Evolutionary conservation across 2,888 invertebrate genomes (phyloP), one percentile per base, ranked within the genome.

Genomic region (Thalpophila matura): DNA sequence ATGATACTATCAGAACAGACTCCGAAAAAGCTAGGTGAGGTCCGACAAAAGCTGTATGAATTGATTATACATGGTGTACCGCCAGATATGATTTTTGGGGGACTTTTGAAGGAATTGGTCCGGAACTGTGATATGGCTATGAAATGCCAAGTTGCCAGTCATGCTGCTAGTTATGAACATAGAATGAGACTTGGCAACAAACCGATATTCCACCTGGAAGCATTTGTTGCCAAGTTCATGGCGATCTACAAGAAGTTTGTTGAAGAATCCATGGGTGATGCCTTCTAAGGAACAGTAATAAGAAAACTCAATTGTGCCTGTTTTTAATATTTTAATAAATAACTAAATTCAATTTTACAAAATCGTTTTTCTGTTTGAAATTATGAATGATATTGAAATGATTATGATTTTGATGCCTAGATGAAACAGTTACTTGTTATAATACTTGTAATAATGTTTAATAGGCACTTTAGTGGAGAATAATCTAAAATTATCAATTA

Each of bases 201-300:
- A 91, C 96, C 98, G 20, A 99, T 99, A 81, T 99, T 99, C 85
- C 99, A 99, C 89, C 95, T 99, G 53, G 99, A 99, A 92, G 99
- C 99, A 2, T 99, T 99, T 95, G 97, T 99, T 46, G 99, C 99
- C 0, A 97, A 98, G 81, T 99, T 99, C 89, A 99, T 99, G 99
- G 96, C 97, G 31, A 97, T 98, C 77, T 99, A 99, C 88, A 98
- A 98, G 85, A 97, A 97, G 81, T 99, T 98, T 88, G 96, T 98
- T 88, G 98, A 98, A 86, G 97, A 97, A 81, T 96, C 96, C 20
- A 86, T 97, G 76, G 96, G 95, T 55, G 96, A 94, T 82, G 95
- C 93, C 47, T 95, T 95, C 84, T 95, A 79, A 90, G 47, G 27
- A 37, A 18, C 26, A 22, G 12, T 56, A 26, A 16, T 20, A 12